Conservation (phyloP, 2,888 invertebrate genomes). For the Sinohyriopsis cumingii region DNA sequence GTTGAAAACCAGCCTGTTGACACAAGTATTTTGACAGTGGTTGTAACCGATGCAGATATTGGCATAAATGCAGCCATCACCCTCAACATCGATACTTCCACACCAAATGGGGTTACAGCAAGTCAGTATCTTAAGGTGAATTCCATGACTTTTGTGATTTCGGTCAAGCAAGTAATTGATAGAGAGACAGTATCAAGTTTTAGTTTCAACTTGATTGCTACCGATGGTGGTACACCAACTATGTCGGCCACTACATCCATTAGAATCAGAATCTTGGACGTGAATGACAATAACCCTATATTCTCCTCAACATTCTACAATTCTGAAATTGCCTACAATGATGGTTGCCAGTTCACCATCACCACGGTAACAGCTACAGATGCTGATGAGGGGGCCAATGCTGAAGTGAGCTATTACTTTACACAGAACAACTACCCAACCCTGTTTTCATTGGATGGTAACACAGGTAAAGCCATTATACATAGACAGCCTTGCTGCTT, state of each 20-base stretch:
- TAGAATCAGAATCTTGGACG: slow-evolving; percentile 49
- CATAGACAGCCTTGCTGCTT: no score
- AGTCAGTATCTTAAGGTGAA: slow-evolving; percentile 37
- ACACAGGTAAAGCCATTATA: slow-evolving; percentile 38
- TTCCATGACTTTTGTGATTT: slow-evolving; percentile 38
- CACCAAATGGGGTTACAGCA: slow-evolving; percentile 37
- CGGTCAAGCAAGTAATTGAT: slow-evolving; percentile 47
- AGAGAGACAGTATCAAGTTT: slow-evolving; percentile 47
- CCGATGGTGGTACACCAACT: slow-evolving; percentile 89
- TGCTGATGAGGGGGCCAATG: slow-evolving; percentile 54
- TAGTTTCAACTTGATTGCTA: slow-evolving; percentile 80
- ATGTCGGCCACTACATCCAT: slow-evolving; percentile 86
- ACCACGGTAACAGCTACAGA: slow-evolving; percentile 57
- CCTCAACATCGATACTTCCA: slow-evolving; percentile 45
- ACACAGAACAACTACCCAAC: slow-evolving; percentile 41
- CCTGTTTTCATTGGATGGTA: slow-evolving; percentile 40
- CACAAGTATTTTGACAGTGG: slow-evolving; percentile 46
- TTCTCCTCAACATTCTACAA: slow-evolving; percentile 54
- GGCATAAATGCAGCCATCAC: slow-evolving; percentile 49
- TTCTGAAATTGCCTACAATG: slow-evolving; percentile 55
- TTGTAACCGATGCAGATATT: slow-evolving; percentile 50
- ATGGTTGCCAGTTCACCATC: slow-evolving; percentile 45
- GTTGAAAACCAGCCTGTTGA: slow-evolving; percentile 46
- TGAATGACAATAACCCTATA: slow-evolving; percentile 56
- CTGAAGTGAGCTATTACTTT: slow-evolving; percentile 40